Evolutionary conservation across 2,113 vertebrate genomes (phyloP).

Genomic region (Petrocephalus microphthalmus): DNA sequence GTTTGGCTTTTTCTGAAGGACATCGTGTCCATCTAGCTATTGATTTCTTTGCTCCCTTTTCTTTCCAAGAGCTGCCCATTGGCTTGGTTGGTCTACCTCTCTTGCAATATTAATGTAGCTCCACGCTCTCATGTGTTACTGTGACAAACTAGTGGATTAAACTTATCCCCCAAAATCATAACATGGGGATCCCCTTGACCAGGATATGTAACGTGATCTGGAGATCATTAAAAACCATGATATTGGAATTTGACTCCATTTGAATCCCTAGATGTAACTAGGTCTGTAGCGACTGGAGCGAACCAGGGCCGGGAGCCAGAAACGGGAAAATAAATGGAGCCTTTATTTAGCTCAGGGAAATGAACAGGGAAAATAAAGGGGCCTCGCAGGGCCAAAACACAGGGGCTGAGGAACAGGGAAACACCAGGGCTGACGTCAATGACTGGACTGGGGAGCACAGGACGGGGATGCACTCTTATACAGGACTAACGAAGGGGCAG

Average conservation of each 20-base stretch:
- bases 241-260: not conserved
- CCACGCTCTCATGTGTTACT: not conserved
- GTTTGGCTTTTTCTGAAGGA: conserved; percentile 14
- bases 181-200: not conserved
- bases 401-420: no score
- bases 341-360: no score
- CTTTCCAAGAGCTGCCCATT: conserved; percentile 14
- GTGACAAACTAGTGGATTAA: not conserved
- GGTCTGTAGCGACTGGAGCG: no score
- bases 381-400: no score
- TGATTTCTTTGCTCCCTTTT: conserved; percentile 47
- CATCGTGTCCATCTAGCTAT: conserved; percentile 36
- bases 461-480: no score
- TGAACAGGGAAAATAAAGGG: no score
- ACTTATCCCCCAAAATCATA: not conserved
- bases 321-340: no score
- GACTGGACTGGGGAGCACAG: no score
- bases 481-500: no score
- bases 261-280: not conserved
- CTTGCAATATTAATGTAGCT: conserved; percentile 20
- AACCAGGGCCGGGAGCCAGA: no score
- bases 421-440: no score
- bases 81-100: conserved; percentile 1
- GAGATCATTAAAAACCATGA: not conserved
- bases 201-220: not conserved